phyloP scores from a whole-genome alignment of 2,113 vertebrate genomes.

The Rhinichthys klamathensis region DNA sequence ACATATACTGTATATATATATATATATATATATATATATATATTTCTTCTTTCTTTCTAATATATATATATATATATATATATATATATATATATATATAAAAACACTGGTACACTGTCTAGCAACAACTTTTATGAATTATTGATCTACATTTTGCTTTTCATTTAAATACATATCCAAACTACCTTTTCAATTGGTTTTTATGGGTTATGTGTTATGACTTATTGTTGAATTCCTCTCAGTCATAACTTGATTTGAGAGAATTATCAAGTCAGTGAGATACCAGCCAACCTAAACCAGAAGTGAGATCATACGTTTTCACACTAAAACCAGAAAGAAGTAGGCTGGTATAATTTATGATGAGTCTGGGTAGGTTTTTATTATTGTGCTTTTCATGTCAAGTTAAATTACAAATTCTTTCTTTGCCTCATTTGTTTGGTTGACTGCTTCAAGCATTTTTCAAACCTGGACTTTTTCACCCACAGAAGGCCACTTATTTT shows the following conservation, averaged over 20 bases:
- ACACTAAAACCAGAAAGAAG: neutral
- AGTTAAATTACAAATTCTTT: neutral
- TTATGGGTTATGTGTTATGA: neutral
- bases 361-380: conserved; percentile 6
- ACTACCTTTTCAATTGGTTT: neutral
- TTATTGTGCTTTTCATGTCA: conserved; percentile 1
- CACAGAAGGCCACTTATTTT: neutral
- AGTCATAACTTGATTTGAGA: conserved; percentile 11
- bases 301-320: conserved; percentile 34
- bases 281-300: conserved; percentile 12
- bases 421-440: conserved; percentile 39
- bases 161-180: neutral
- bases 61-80: too few relatives aligned
- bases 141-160: neutral
- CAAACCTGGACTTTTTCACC: conserved; percentile 16
- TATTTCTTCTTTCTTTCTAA: too few relatives aligned
- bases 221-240: conserved; percentile 19
- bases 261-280: conserved; percentile 10
- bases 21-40: too few relatives aligned
- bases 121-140: neutral
- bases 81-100: too few relatives aligned
- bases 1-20: too few relatives aligned
- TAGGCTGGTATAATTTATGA: neutral
- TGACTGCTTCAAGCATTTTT: conserved; percentile 53
- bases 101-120: neutral